Evolutionary conservation across 53 echinoderm and acorn worm genomes (phyloP).

Genomic region (Stichopus horrens): DNA sequence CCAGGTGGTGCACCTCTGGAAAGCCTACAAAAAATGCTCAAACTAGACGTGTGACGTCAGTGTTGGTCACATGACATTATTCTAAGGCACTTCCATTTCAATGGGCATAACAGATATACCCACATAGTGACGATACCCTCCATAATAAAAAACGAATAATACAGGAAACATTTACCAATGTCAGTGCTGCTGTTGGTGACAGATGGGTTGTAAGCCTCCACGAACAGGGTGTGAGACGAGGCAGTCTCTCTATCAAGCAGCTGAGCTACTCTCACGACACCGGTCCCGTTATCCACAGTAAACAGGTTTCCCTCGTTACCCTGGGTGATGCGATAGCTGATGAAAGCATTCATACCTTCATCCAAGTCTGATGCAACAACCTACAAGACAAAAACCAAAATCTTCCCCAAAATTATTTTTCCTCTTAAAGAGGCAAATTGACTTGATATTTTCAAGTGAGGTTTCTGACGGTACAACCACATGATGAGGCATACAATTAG

Average conservation of each 20-base stretch:
- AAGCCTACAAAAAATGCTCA: too few relatives aligned
- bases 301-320: conserved; percentile 73
- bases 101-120: too few relatives aligned
- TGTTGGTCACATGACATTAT: too few relatives aligned
- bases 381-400: conserved; percentile 34
- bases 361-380: conserved; percentile 74
- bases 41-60: too few relatives aligned
- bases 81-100: too few relatives aligned
- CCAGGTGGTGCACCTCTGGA: too few relatives aligned
- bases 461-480: too few relatives aligned
- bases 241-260: conserved; percentile 81
- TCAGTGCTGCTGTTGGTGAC: conserved; percentile 11
- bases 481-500: too few relatives aligned
- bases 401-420: too few relatives aligned
- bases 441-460: too few relatives aligned
- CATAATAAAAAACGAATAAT: background rate
- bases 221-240: conserved; percentile 66
- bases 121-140: too few relatives aligned
- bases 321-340: conserved; percentile 73
- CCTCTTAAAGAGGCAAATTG: too few relatives aligned
- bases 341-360: conserved; percentile 58
- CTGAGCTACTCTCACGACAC: conserved; percentile 60
- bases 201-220: conserved; percentile 79
- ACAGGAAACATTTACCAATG: conserved; percentile 1
- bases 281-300: conserved; percentile 52